These are phyloP conservation scores for Acanthis flammea DNA, from an alignment of 2,797 vertebrate species.

Conservation along the genomic window DNA sequence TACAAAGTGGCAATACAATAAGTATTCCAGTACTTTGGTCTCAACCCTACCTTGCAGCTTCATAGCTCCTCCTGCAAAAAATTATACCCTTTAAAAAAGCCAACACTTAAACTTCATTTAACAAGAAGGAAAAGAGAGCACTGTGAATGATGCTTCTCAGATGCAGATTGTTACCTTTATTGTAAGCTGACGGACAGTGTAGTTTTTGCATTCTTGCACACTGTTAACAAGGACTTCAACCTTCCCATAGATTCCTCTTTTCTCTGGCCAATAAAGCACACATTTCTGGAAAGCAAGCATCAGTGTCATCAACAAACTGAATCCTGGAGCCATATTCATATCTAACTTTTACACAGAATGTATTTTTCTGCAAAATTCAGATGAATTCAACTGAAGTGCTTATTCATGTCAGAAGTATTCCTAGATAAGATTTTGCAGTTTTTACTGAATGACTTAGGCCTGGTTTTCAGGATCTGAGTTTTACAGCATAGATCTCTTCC, in stretches of 20 bases:
- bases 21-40: neutral
- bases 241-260: conserved; percentile 92
- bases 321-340: neutral
- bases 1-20: neutral
- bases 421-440: neutral
- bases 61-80: neutral
- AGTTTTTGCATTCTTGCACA: conserved; percentile 88
- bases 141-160: neutral
- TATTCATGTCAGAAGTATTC: neutral
- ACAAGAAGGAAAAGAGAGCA: neutral
- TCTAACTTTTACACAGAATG: neutral
- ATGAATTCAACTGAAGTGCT: neutral
- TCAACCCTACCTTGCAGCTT: neutral
- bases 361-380: neutral
- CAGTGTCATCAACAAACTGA: neutral
- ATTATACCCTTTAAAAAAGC: neutral
- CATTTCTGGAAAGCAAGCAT: conserved; percentile 83
- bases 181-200: conserved; percentile 86
- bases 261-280: conserved; percentile 97
- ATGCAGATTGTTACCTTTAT: conserved; percentile 83
- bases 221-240: conserved; percentile 89
- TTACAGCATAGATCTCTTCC: neutral
- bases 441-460: neutral
- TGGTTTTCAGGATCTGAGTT: neutral
- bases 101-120: neutral